Base-by-base conservation (phyloP, 2,797 vertebrate species). In the Chaunax sp. region DNA sequence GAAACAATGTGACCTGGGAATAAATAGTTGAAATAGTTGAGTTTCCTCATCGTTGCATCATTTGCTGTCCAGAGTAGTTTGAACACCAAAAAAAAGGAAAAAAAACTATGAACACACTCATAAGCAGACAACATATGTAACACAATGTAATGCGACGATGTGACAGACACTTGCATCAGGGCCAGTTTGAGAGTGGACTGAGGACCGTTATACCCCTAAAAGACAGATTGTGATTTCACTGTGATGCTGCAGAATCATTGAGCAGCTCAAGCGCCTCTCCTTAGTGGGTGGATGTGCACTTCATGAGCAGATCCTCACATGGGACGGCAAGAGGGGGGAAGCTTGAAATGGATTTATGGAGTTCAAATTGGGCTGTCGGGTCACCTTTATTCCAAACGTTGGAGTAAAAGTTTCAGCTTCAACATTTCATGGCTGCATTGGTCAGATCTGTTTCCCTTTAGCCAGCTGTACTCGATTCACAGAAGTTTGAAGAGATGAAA, bases 151-250 rank as follows among this genome's bases (percentile, higher is more conserved):
- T 77, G 47, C 66, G 41, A 70, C 80, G 9, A 35, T 6, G 5
- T 10, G 75, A 64, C 68, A 54, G 71, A 44, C 72, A 19, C 54
- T 78, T 74, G 65, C 59, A 80, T 84, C 46, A 14, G 50, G 28
- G 37, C 41, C 76, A 57, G 55, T 83, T 80, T 84, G 71, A 45
- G 69, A 61, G 72, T 38, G 79, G 69, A 77, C 80, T 78, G 64
- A 79, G 63, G 33, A 66, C 72, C 40, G 78, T 61, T 58, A 55
- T 64, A 64, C 54, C 78, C 81, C 80, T 89, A 73, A 25, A 30
- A 73, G 78, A 70, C 79, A 86, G 83, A 82, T 69, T 83, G 84
- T 64, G 84, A 82, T 80, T 86, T 68, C 63, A 46, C 75, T 20
- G 64, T 37, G 66, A 47, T 1, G 53, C 64, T 22, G 76, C 81